Conservation (phyloP, 53 echinoderm and acorn worm genomes). For the Glandiceps talaboti region DNA sequence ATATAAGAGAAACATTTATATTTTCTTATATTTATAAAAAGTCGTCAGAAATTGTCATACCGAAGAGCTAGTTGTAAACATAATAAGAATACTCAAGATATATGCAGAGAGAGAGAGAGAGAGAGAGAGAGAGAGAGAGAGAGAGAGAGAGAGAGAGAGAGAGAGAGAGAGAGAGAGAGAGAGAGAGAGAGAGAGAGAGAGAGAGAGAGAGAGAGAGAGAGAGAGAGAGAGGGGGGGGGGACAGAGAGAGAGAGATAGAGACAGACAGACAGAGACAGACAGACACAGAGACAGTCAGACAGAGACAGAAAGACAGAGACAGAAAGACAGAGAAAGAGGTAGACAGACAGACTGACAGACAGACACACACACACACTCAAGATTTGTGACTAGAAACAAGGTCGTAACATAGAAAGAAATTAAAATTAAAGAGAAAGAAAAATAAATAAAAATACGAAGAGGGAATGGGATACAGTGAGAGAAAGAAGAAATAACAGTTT, state of each 20-base stretch:
- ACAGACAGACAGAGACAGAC: not conserved
- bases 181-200: slow-evolving; percentile 1
- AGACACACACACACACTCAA: not conserved
- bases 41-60: too few relatives aligned
- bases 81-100: too few relatives aligned
- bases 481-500: too few relatives aligned
- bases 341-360: not conserved
- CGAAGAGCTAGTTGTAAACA: too few relatives aligned
- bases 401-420: too few relatives aligned
- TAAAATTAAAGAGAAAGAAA: too few relatives aligned
- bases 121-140: slow-evolving; percentile 1
- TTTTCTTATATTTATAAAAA: too few relatives aligned
- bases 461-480: too few relatives aligned
- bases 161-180: slow-evolving; percentile 1
- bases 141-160: slow-evolving; percentile 1
- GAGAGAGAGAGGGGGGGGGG: slow-evolving; percentile 19
- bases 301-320: not conserved
- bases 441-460: too few relatives aligned
- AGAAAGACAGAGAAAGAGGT: not conserved
- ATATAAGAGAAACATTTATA: too few relatives aligned
- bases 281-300: not conserved
- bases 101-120: not conserved
- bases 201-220: slow-evolving; percentile 3
- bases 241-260: not conserved
- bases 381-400: too few relatives aligned